Conservation (phyloP, 2,888 invertebrate species). For the Stenchaetothrips biformis region DNA sequence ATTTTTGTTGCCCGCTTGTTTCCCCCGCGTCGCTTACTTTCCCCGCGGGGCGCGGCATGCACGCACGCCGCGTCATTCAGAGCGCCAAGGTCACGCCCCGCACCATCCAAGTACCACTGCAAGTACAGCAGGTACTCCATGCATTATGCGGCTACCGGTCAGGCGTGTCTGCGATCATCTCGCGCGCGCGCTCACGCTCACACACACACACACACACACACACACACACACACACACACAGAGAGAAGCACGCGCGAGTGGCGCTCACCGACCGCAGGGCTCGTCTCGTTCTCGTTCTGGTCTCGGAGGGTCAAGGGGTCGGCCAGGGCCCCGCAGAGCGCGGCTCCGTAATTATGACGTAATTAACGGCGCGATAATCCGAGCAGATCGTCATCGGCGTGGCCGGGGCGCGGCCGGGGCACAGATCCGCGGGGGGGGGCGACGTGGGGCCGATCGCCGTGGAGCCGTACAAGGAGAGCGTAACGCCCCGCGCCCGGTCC, state of each 20-base stretch:
- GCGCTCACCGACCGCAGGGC: background rate
- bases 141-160: background rate
- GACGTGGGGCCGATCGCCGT: too few relatives aligned
- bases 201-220: background rate
- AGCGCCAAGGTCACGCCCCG: background rate
- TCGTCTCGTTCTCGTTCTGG: too few relatives aligned
- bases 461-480: too few relatives aligned
- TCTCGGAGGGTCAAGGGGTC: background rate
- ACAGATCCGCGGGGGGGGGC: too few relatives aligned
- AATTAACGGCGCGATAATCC: background rate
- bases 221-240: background rate
- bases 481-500: too few relatives aligned
- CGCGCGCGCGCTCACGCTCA: background rate
- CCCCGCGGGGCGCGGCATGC: background rate
- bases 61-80: background rate
- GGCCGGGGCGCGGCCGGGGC: too few relatives aligned
- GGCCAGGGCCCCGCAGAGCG: background rate
- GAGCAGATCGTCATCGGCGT: background rate
- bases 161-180: background rate
- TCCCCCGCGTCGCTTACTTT: background rate
- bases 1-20: too few relatives aligned
- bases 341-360: background rate
- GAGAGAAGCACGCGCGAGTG: too few relatives aligned
- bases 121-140: background rate
- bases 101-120: background rate